Conservation (phyloP, 2,797 vertebrate species). For the Sciaenops ocellatus region DNA sequence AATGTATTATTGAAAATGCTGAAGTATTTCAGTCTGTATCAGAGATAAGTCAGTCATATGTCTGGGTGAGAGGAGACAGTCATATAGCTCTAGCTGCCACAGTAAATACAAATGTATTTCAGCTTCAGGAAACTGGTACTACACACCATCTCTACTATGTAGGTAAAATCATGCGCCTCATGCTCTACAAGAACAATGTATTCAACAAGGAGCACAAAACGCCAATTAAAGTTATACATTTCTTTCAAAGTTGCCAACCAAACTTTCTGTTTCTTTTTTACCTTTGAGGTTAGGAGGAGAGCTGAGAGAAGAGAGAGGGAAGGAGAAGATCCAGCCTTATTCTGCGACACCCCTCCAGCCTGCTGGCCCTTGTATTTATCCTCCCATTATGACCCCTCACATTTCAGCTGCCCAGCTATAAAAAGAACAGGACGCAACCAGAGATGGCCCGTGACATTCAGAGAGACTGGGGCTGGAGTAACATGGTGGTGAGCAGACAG, state of each 20-base stretch:
- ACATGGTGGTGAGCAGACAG: constrained; percentile 49
- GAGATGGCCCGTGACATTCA: constrained; percentile 85
- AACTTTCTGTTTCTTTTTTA: constrained; percentile 55
- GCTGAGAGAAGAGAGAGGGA: constrained; percentile 75
- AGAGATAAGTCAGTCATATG: accelerated
- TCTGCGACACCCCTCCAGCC: constrained; percentile 70
- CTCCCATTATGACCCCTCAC: constrained; percentile 87
- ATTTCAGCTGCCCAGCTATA: constrained; percentile 85
- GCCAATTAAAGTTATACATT: background rate
- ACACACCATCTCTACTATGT: background rate
- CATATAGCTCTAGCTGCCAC: too few relatives aligned
- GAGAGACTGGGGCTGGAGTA: constrained; percentile 64
- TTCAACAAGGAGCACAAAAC: constrained; percentile 11
- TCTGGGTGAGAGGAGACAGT: background rate
- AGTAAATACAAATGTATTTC: background rate
- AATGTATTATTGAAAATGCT: background rate
- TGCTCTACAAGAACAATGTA: background rate
- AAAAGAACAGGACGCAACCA: constrained; percentile 84
- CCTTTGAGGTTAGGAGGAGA: constrained; percentile 78
- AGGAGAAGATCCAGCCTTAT: constrained; percentile 76
- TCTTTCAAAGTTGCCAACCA: background rate
- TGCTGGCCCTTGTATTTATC: constrained; percentile 83
- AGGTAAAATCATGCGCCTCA: background rate
- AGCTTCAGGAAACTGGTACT: background rate
- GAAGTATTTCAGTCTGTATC: background rate